Base-by-base conservation (phyloP, 2,888 invertebrate genomes). In the Melinaea menophilus region DNA sequence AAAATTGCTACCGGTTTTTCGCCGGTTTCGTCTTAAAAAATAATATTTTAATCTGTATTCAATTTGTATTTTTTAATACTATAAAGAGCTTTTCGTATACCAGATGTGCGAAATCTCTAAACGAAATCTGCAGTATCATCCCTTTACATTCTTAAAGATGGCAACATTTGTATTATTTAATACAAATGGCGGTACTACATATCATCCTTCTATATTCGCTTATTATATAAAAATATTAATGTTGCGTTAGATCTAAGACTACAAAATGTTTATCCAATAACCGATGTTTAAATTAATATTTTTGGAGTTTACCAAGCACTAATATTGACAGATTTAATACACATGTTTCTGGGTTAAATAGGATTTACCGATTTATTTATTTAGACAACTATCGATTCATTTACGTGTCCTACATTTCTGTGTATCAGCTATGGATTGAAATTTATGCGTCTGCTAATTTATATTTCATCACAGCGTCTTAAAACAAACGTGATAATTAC, bases 401-500 rank as follows among this genome's bases (percentile, higher is more conserved):
- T 64, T 60, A 58, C 60, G 60, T 60, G 64, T 58, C 47, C 64
- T 41, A 61, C 55, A 58, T 59, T 11, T 57, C 51, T 57, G 59
- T 59, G 61, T 59, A 13, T 59, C 34, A 37, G 56, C 54, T 61
- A 58, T 61, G 59, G 48, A 67, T 58, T 48, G 56, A 61, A 55
- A 59, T 68, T 65, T 63, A 65, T 59, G 59, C 48, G 55, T 59
- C 56, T 61, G 59, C 47, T 59, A 59, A 9, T 51, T 51, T 51
- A 51, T 51, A 51, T 51, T 51, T 51, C 51, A 51, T 11, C 31
- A 51, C 51, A 11, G 22, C 31, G 48, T 48, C 48, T 51, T 22
- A 7, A 51, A 51, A 22, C 22, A 31, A 22, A n/a, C 11, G 51
- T n/a, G 31, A 51, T 51, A 31, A 51, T 5, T 22, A 51, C 9